Conservation (phyloP, 2,888 invertebrate genomes). For the Mythimna lalbum region DNA sequence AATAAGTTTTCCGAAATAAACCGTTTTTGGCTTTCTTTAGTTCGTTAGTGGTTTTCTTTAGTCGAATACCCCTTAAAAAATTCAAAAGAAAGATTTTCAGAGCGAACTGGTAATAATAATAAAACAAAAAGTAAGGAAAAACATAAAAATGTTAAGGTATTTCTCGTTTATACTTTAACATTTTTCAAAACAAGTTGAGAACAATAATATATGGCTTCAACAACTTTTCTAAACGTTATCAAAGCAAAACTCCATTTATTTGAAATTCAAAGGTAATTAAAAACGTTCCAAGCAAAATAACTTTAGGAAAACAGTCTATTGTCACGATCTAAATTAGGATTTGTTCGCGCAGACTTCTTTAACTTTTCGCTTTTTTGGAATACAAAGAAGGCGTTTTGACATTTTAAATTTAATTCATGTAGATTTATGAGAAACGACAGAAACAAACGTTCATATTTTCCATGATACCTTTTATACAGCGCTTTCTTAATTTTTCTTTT, state of each 20-base stretch:
- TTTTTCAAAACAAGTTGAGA: not conserved
- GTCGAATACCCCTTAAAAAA: too few relatives aligned
- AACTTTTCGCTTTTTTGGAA: not conserved
- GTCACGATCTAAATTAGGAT: not conserved
- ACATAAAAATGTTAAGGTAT: not conserved
- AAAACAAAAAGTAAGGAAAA: not conserved
- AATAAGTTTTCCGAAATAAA: too few relatives aligned
- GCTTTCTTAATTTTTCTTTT: not conserved
- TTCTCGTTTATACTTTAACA: too few relatives aligned
- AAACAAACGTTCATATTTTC: not conserved
- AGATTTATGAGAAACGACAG: not conserved
- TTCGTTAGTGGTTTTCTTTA: too few relatives aligned
- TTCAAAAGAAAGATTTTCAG: not conserved
- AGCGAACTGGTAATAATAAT: not conserved
- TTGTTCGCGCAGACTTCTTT: conserved; percentile 3
- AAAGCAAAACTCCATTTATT: conserved; percentile 2
- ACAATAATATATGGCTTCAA: conserved; percentile 34
- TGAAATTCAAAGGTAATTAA: conserved; percentile 11
- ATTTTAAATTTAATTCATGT: not conserved
- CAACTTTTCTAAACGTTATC: conserved; percentile 17
- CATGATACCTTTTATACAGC: not conserved
- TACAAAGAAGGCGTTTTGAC: not conserved
- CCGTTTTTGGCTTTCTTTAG: too few relatives aligned
- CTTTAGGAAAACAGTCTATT: not conserved
- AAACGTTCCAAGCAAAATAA: not conserved